phyloP scores from a whole-genome alignment of 1,140 invertebrate genomes.

The Plutomurus gul region DNA sequence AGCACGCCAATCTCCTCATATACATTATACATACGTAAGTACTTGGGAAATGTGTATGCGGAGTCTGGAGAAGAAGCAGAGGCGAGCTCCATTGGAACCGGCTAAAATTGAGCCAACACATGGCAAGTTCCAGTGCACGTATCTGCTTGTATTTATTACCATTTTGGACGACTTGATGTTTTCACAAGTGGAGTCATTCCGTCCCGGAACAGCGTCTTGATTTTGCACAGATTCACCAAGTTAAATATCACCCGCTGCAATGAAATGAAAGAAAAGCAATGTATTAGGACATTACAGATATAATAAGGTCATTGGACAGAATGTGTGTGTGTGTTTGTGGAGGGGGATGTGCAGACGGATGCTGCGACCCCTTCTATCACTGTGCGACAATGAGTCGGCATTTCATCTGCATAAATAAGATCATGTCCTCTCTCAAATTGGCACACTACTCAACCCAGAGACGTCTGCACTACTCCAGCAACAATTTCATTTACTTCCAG shows the following conservation, averaged over 20 bases:
- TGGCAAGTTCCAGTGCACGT: conserved; percentile 13
- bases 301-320: neutral
- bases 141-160: conserved; percentile 66
- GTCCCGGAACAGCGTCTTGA: conserved; percentile 81
- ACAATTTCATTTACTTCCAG: neutral
- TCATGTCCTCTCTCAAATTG: neutral
- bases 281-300: neutral
- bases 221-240: conserved; percentile 94
- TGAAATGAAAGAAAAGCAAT: neutral
- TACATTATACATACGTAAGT: neutral
- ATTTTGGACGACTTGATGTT: conserved; percentile 85
- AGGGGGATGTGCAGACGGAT: neutral
- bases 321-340: neutral
- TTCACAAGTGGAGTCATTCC: conserved; percentile 93
- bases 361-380: neutral
- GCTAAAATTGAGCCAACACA: neutral
- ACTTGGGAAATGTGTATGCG: too few species aligned
- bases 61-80: too few species aligned
- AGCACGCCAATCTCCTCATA: neutral
- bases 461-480: neutral
- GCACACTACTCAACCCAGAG: neutral
- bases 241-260: conserved; percentile 91
- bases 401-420: conserved; percentile 25
- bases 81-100: neutral
- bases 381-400: neutral